A percentile compares a stretch with the other conserved stretches of the same genome.
phyloP scores from a whole-genome alignment of 1,140 invertebrate species.

The Diabrotica virgifera region DNA sequence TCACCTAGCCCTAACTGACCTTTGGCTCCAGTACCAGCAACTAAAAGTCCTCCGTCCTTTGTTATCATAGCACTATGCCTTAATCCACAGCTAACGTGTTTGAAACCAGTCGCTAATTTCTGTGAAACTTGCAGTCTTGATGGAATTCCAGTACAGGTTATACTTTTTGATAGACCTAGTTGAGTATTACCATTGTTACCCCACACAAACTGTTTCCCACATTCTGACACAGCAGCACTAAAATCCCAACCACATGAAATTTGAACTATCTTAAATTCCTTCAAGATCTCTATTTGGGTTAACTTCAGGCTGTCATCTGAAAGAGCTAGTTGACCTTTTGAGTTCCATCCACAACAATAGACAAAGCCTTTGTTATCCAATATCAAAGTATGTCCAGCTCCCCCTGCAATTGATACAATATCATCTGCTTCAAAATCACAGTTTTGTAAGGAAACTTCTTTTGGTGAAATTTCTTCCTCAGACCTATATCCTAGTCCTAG shows the following conservation, averaged over 20 bases:
- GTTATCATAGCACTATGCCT: conserved; percentile 68
- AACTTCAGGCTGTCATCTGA: conserved; percentile 54
- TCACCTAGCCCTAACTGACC: conserved; percentile 62
- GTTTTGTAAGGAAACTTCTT: conserved; percentile 50
- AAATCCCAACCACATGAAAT: conserved; percentile 72
- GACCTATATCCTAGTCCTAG: conserved; percentile 64
- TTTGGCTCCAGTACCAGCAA: conserved; percentile 61
- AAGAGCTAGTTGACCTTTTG: conserved; percentile 72
- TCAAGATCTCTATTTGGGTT: conserved; percentile 54
- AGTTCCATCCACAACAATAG: conserved; percentile 86
- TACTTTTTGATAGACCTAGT: conserved; percentile 59
- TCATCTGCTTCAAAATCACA: conserved; percentile 48
- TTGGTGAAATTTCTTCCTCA: conserved; percentile 64
- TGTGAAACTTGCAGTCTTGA: conserved; percentile 47
- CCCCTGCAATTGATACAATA: conserved; percentile 65
- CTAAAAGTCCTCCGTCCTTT: conserved; percentile 57
- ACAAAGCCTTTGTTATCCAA: conserved; percentile 64
- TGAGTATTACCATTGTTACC: conserved; percentile 74
- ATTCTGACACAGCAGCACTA: conserved; percentile 62
- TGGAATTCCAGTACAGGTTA: conserved; percentile 49
- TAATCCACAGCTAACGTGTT: conserved; percentile 58
- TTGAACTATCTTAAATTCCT: conserved; percentile 56
- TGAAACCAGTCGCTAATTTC: conserved; percentile 43
- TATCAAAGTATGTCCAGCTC: conserved; percentile 73
- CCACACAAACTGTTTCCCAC: conserved; percentile 67